A percentile compares a stretch with the other conserved stretches of the same genome.
phyloP scores from a whole-genome alignment of 2,797 vertebrate species.

The Pangasius mekongensis region DNA sequence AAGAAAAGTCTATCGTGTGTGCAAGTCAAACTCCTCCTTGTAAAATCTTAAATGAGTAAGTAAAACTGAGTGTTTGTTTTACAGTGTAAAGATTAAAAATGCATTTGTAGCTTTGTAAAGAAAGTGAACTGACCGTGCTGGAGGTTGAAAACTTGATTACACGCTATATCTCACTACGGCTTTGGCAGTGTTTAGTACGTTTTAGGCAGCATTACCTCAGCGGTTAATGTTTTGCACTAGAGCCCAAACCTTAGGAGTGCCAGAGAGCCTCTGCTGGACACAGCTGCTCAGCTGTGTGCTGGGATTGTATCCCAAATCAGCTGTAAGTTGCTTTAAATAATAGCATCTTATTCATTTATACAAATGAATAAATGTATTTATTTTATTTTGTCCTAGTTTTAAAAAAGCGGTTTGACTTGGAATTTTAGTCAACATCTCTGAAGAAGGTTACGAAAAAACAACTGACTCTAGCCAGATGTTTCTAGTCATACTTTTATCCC shows the following conservation, averaged over 20 bases:
- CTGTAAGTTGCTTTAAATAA: not conserved
- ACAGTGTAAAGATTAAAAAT: not conserved
- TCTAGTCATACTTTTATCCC: not conserved
- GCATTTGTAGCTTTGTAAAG: not conserved
- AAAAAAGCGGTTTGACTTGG: not conserved
- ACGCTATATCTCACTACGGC: too few relatives aligned
- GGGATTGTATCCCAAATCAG: not conserved
- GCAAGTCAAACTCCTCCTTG: not conserved
- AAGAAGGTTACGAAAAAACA: not conserved
- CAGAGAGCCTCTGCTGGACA: not conserved
- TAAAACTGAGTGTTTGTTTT: not conserved
- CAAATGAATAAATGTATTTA: not conserved
- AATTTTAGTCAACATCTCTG: too few relatives aligned
- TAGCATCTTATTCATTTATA: not conserved
- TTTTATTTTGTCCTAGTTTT: too few relatives aligned
- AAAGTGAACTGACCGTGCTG: not conserved
- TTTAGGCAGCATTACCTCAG: not conserved
- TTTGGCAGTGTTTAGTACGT: not conserved
- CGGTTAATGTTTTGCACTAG: not conserved
- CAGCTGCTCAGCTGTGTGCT: not conserved
- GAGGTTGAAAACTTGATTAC: not conserved
- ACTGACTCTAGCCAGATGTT: not conserved
- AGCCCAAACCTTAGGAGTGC: not conserved
- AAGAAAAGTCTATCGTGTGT: slow-evolving; percentile 31
- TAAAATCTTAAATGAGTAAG: not conserved